These are phyloP conservation scores for Phalacrocorax aristotelis DNA, from an alignment of 2,113 vertebrate genomes.

Conservation along the genomic window DNA sequence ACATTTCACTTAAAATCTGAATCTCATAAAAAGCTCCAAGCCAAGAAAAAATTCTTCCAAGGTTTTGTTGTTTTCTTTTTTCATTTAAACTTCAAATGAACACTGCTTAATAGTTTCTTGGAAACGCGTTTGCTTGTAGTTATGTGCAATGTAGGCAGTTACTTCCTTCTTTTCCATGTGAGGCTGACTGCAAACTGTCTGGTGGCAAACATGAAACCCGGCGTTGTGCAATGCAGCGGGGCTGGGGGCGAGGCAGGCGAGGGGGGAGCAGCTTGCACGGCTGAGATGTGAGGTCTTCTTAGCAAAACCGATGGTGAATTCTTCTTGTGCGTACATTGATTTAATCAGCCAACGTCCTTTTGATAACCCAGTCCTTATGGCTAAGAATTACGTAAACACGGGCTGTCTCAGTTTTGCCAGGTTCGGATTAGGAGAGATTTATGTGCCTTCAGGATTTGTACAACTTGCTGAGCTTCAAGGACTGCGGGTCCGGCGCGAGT, in stretches of 20 bases:
- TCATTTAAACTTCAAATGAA: slow-evolving; percentile 25
- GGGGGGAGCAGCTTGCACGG: rapidly evolving
- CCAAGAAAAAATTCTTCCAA: slow-evolving; percentile 29
- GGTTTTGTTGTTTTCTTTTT: background rate
- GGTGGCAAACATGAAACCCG: background rate
- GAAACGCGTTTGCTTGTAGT: background rate
- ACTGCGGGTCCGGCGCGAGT: background rate
- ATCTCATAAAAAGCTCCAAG: background rate
- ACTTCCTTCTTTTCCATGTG: slow-evolving; percentile 18
- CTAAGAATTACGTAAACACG: rapidly evolving
- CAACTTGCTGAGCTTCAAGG: background rate
- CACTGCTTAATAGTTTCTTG: slow-evolving; percentile 41
- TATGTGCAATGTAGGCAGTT: background rate
- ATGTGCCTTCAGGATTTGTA: background rate
- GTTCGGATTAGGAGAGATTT: background rate
- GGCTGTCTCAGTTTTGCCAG: background rate
- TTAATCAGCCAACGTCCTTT: background rate
- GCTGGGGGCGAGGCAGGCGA: background rate
- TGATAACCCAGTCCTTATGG: background rate
- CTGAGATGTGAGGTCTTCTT: background rate
- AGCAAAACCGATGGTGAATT: background rate
- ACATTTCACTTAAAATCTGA: background rate
- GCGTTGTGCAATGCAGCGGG: background rate
- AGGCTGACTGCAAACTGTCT: slow-evolving; percentile 17
- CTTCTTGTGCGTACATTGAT: background rate